Evolutionary conservation across 2,888 invertebrate species (phyloP).

Genomic region (Temnothorax ravouxi): DNA sequence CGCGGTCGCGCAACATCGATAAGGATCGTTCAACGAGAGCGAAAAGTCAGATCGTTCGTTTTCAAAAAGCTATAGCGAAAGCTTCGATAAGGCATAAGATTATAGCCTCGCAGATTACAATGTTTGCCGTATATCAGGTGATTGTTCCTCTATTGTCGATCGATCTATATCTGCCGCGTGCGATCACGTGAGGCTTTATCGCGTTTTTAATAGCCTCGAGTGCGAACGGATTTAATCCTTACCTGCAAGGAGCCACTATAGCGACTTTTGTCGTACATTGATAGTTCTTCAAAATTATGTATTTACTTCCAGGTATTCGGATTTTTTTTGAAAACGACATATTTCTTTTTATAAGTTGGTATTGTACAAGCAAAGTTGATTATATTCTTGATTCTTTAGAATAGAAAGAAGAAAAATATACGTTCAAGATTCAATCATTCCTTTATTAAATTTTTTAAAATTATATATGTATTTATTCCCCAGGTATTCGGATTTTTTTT

Average conservation of each 20-base stretch:
- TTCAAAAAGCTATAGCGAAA: background rate
- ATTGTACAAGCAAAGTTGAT: background rate
- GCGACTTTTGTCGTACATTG: background rate
- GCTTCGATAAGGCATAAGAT: background rate
- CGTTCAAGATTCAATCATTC: background rate
- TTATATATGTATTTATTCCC: too few species aligned
- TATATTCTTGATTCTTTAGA: background rate
- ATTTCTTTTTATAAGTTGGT: background rate
- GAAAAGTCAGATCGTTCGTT: background rate
- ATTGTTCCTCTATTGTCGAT: constrained; percentile 13
- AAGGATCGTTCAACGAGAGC: background rate
- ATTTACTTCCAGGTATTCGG: background rate
- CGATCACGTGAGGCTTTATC: constrained; percentile 9
- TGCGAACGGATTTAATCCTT: background rate
- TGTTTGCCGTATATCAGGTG: background rate
- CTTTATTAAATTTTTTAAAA: background rate
- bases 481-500: background rate
- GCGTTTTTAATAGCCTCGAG: background rate
- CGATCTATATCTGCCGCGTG: background rate
- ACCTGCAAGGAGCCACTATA: background rate
- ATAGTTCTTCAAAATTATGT: background rate
- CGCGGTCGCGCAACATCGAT: background rate
- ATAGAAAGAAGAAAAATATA: background rate
- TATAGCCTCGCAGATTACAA: constrained; percentile 13
- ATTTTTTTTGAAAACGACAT: background rate